Evolutionary conservation across 2,888 invertebrate species (phyloP), one percentile per base, ranked within the genome.

Genomic region (Lottia scabra): DNA sequence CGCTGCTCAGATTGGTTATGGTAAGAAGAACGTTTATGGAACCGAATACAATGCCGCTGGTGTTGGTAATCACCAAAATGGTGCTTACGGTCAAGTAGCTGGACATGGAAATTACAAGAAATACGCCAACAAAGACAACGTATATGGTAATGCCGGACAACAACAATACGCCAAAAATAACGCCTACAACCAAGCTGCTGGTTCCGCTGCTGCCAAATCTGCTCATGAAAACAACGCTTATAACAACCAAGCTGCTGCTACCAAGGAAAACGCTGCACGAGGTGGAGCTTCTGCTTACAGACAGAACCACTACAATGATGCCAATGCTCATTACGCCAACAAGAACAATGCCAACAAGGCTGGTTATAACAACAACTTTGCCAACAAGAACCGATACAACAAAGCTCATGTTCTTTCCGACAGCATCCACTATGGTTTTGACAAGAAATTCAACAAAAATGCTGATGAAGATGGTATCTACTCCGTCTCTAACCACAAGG

Each of bases 371-470:
- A 70, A 63, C n/a, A 70, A 73, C 65, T 67, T 67, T 45, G 77
- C 73, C 30, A 71, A 68, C 56, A 75, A 77, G 66, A 72, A 69
- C 30, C 72, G 67, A 13, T 77, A 71, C 68, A 70, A 77, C 73
- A 62, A 68, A 27, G 77, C 73, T 26, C 71, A 73, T 43, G 65
- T 65, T 48, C 65, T 73, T 30, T 43, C 68, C 46, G 75, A 77
- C 67, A 71, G 72, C 68, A 73, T 77, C 66, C 38, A 72, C 44
- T 75, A 75, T 67, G 68, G 43, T 13, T 77, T 72, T 64, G 70
- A 70, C 70, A 77, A 75, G 46, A 71, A 73, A 38, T 77, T 68
- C 72, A 65, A 77, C 69, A 75, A 75, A 66, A 45, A 70, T 13
- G 56, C 56, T 12, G 56, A 56, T 56, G 56, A 56, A 56, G 23